phyloP scores from a whole-genome alignment of 2,888 invertebrate species.

The Sympetrum striolatum region DNA sequence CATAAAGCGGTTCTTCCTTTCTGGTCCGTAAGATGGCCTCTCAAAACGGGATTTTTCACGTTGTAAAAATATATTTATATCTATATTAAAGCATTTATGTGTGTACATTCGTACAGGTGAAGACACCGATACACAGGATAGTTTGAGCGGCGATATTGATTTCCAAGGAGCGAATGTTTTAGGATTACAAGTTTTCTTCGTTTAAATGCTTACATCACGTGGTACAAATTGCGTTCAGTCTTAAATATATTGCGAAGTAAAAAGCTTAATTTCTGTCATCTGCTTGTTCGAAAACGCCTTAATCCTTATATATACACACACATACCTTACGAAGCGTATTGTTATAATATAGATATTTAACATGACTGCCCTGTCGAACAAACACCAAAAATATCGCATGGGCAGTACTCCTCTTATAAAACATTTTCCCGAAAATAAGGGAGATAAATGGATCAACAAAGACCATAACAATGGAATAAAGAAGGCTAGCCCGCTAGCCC shows the following conservation, averaged over 20 bases:
- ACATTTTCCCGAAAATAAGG: no score
- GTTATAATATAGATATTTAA: no score
- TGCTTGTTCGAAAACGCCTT: no score
- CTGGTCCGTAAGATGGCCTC: slow-evolving; percentile 15
- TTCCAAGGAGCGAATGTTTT: not conserved
- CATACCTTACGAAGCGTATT: no score
- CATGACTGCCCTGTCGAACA: no score
- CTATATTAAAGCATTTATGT: not conserved
- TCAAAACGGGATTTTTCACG: not conserved
- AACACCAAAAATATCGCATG: no score
- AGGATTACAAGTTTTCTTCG: not conserved
- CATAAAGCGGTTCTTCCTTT: not conserved
- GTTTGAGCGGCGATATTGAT: not conserved
- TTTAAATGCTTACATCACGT: not conserved
- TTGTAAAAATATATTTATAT: not conserved
- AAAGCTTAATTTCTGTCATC: no score
- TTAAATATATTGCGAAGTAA: not conserved
- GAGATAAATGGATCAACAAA: no score
- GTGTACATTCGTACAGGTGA: not conserved
- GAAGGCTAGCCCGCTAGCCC: no score
- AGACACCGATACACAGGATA: not conserved
- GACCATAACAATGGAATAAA: no score
- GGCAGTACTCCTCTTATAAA: no score
- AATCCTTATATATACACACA: no score
- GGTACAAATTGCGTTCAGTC: not conserved